Evolutionary conservation across 2,888 invertebrate genomes (phyloP).

Genomic region (Germaria angustata): DNA sequence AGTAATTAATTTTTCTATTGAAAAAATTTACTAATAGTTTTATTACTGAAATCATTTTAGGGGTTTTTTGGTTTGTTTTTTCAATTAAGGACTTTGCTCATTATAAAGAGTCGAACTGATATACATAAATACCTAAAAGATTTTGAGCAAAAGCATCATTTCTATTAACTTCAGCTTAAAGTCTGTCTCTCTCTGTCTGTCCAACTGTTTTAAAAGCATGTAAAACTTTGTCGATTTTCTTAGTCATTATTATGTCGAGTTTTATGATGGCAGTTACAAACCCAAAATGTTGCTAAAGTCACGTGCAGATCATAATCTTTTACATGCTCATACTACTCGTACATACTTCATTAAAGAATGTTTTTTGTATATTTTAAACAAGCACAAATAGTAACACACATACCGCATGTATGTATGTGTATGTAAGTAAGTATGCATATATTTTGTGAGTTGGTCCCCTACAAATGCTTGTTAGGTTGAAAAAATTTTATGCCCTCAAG

Average conservation of each 20-base stretch:
- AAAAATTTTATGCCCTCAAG: constrained; percentile 12
- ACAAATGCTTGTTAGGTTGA: not conserved
- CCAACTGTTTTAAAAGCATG: not conserved
- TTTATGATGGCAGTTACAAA: constrained; percentile 54
- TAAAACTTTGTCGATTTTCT: constrained; percentile 23
- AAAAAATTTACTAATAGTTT: no score
- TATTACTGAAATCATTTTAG: no score
- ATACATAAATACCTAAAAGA: no score
- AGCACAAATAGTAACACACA: no score
- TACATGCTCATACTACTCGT: constrained; percentile 41
- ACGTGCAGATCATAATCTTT: constrained; percentile 66
- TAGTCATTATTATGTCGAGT: constrained; percentile 47
- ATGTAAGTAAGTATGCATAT: not conserved
- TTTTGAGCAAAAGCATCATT: no score
- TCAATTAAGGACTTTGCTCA: no score
- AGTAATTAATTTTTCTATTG: no score
- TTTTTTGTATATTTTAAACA: constrained; percentile 10
- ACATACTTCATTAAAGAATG: constrained; percentile 22
- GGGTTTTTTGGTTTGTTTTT: no score
- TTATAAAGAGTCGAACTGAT: no score
- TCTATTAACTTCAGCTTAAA: not conserved
- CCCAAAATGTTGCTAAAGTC: constrained; percentile 62
- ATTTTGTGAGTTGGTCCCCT: not conserved
- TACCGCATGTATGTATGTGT: not conserved
- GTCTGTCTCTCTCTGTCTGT: not conserved